Percentiles rank a stretch among this genome's conserved stretches.
Evolutionary conservation across 2,797 vertebrate genomes (phyloP).

Genomic region (Hydrolagus colliei): DNA sequence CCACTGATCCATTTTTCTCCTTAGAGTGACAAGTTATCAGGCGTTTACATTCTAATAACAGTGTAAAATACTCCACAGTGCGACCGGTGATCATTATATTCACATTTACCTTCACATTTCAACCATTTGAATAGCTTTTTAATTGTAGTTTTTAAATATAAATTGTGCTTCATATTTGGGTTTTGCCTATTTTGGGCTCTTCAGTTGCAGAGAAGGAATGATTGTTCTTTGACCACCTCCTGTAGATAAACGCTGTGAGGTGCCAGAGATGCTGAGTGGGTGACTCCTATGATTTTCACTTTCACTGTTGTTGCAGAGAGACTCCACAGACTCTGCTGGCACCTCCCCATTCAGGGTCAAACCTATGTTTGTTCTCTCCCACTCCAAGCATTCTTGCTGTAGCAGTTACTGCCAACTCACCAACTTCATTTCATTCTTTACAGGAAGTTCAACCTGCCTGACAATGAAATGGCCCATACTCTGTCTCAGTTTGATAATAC

Average conservation of each 20-base stretch:
- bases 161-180: not conserved
- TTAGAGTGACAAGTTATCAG: too few species aligned
- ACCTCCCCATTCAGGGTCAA: conserved; percentile 32
- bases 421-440: conserved; percentile 30
- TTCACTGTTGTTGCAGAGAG: not conserved
- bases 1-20: too few species aligned
- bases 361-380: conserved; percentile 40
- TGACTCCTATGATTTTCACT: not conserved
- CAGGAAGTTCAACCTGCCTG: conserved; percentile 17
- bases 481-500: conserved; percentile 38
- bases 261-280: too few species aligned
- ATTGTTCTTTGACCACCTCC: too few species aligned
- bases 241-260: not conserved
- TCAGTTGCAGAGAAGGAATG: not conserved
- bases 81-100: not conserved
- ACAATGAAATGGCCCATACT: conserved; percentile 40
- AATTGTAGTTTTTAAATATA: not conserved
- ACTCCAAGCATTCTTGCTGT: conserved; percentile 38
- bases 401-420: not conserved
- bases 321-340: not conserved
- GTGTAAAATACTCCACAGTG: not conserved
- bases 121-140: not conserved
- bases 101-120: not conserved
- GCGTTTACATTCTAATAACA: not conserved
- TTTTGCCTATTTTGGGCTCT: not conserved